Evolutionary conservation across 2,113 vertebrate species (phyloP).

Genomic region (Pollachius pollachius): DNA sequence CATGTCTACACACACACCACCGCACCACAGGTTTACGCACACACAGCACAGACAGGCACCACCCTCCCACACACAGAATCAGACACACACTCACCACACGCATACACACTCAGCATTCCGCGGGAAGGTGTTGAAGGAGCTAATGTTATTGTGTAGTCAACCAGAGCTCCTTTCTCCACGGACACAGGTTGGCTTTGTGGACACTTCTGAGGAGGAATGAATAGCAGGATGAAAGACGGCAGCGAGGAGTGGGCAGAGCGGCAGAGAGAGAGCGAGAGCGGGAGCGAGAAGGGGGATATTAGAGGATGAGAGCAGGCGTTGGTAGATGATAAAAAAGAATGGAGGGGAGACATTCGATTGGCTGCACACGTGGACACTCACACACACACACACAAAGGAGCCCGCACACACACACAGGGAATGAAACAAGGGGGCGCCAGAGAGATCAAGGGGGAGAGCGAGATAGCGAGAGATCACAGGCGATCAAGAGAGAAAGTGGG

Average conservation of each 20-base stretch:
- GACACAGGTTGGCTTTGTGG: constrained; percentile 36
- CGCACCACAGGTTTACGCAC: background rate
- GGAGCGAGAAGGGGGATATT: constrained; percentile 11
- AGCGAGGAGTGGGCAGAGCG: background rate
- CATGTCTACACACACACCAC: background rate
- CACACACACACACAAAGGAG: background rate
- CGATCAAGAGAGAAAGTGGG: background rate
- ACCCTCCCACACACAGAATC: background rate
- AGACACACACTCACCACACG: constrained; percentile 25
- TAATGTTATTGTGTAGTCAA: constrained; percentile 8
- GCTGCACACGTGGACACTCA: background rate
- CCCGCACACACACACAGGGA: background rate
- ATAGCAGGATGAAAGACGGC: constrained; percentile 29
- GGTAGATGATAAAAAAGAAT: constrained; percentile 20
- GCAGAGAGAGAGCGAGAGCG: constrained; percentile 1
- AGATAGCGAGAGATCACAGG: background rate
- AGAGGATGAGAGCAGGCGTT: background rate
- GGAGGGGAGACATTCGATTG: background rate
- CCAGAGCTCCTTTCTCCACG: constrained; percentile 31
- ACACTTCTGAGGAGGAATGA: constrained; percentile 52
- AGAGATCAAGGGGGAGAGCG: background rate
- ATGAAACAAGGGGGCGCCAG: background rate
- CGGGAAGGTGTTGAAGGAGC: constrained; percentile 21
- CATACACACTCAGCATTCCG: constrained; percentile 3
- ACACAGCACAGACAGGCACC: background rate